Percentiles rank a stretch among this genome's conserved stretches.
These are phyloP conservation scores for Sarcophaga carnaria DNA, from an alignment of 2,888 invertebrate genomes.

Conservation along the genomic window DNA sequence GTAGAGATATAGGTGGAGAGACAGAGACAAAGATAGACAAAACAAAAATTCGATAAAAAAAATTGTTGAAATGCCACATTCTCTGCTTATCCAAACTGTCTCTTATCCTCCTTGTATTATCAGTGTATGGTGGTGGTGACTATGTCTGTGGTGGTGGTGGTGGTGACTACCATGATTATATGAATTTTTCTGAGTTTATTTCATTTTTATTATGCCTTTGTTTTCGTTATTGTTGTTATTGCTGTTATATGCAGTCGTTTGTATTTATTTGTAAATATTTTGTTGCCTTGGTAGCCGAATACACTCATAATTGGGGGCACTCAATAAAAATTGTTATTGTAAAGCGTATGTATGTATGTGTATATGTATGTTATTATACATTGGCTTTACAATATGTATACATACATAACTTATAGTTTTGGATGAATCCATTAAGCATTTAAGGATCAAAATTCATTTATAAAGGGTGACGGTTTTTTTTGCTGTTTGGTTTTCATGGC, in stretches of 20 bases:
- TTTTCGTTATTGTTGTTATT: background rate
- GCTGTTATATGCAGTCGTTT: background rate
- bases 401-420: background rate
- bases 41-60: conserved; percentile 20
- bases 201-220: background rate
- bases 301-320: conserved; percentile 52
- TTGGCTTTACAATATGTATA: background rate
- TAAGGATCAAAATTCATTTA: no score
- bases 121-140: background rate
- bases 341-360: background rate
- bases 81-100: conserved; percentile 4
- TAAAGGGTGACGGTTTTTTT: no score
- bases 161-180: conserved; percentile 27
- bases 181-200: conserved; percentile 13
- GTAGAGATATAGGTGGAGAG: no score
- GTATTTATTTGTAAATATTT: conserved; percentile 36
- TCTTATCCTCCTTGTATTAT: background rate
- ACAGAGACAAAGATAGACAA: background rate
- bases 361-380: background rate
- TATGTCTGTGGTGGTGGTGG: background rate
- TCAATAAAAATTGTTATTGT: conserved; percentile 22
- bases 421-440: background rate
- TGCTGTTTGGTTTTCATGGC: no score
- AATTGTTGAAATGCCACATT: conserved; percentile 34
- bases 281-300: conserved; percentile 56